Percentiles rank a stretch among this genome's conserved stretches.
Evolutionary conservation across 2,888 invertebrate genomes (phyloP).

Genomic region (Adelphocoris suturalis): DNA sequence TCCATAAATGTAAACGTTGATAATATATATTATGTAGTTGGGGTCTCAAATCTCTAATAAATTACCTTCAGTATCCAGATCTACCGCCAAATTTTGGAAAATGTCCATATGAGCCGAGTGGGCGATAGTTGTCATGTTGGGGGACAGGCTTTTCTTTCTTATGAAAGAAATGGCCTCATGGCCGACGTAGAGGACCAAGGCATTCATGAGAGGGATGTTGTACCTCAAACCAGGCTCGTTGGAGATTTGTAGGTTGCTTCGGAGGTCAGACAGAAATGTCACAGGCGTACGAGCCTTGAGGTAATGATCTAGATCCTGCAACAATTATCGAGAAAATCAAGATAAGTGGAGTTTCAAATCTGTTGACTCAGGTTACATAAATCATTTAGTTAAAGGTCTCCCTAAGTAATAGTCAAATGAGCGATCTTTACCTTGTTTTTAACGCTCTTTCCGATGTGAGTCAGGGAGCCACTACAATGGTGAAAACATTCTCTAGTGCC

Average conservation of each 20-base stretch:
- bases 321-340: background rate
- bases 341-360: background rate
- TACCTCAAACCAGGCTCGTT: constrained; percentile 94
- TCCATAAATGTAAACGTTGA: too few species aligned
- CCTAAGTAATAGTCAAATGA: too few species aligned
- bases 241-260: constrained; percentile 92
- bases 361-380: too few species aligned
- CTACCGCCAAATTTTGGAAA: constrained; percentile 98
- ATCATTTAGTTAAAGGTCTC: too few species aligned
- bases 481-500: too few species aligned
- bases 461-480: too few species aligned
- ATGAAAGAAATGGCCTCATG: constrained; percentile 96
- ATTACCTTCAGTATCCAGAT: constrained; percentile 96
- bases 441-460: too few species aligned
- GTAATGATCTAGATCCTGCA: constrained; percentile 93
- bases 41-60: too few species aligned
- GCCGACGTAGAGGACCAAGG: constrained; percentile 97
- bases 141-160: constrained; percentile 92
- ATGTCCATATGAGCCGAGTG: constrained; percentile 99
- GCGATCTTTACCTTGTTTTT: too few species aligned
- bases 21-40: too few species aligned
- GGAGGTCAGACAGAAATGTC: constrained; percentile 94
- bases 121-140: constrained; percentile 98
- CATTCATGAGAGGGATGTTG: constrained; percentile 97
- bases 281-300: constrained; percentile 96